Evolutionary conservation across 2,888 invertebrate genomes (phyloP), one percentile per base, ranked within the genome.

Genomic region (Rotaria magnacalcarata): DNA sequence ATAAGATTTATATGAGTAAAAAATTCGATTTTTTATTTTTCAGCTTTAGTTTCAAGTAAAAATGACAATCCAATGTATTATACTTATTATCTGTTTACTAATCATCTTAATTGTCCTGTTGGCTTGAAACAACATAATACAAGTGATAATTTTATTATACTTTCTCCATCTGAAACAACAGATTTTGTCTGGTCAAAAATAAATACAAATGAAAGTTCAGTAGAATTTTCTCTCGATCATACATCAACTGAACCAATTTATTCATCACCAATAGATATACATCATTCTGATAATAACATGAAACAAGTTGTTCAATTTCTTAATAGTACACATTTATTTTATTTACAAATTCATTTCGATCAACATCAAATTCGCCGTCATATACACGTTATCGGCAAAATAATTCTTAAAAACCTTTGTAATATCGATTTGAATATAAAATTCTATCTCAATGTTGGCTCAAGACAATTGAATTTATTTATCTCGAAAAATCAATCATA

Each of bases 61-160:
- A 10, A 11, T 16, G 67, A 67, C 14, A 27, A 67, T 27, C 21
- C 47, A 43, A 16, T 47, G 3, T 75, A 75, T 75, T 75, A 75
- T 43, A 75, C 75, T 0, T 75, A 75, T n/a, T 75, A 75, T 75
- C 21, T 75, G 24, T 75, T 75, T 75, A 43, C 41, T 10, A 75
- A 75, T 75, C 43, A 75, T 75, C 41, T 75, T 21, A 75, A 75
- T 75, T 75, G 21, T 84, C 19, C 84, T n/a, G n/a, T 58, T 58
- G 84, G 52, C 10, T 74, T 85, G 14, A 60, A 50, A 52, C 85
- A 85, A 54, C 34, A 60, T 41, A 34, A 60, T 41, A 85, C 85
- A 14, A 85, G 1, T 54, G 85, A 60, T 43, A 56, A 41, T n/a
- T 43, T 41, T 43, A 11, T 75, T 8, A 24, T 43, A 24, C 43